Evolutionary conservation across 2,797 vertebrate species (phyloP).

Genomic region (Pangasius krempfi): DNA sequence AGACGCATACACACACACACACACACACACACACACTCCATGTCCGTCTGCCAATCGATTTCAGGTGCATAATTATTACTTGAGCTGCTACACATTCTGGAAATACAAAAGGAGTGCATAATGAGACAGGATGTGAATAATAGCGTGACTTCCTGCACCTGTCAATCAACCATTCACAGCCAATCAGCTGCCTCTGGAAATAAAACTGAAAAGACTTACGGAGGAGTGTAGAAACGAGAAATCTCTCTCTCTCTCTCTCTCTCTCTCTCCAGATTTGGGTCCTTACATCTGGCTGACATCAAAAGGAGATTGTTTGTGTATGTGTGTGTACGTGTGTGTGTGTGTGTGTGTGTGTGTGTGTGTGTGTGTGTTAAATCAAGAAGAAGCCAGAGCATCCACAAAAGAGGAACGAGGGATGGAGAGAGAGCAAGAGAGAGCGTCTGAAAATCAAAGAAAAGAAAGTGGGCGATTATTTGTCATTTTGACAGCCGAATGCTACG

Average conservation of each 20-base stretch:
- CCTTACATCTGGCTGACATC: conserved; percentile 34
- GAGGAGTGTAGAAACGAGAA: neutral
- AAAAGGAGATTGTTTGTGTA: conserved; percentile 15
- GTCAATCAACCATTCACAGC: conserved; percentile 28
- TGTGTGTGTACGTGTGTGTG: no score
- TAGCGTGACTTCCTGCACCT: neutral
- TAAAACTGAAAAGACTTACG: conserved; percentile 12
- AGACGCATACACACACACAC: conserved; percentile 13
- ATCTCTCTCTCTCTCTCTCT: neutral
- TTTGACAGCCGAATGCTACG: conserved; percentile 22
- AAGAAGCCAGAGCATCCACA: neutral
- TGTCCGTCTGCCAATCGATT: neutral
- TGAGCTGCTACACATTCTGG: neutral
- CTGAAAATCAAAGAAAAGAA: conserved; percentile 26
- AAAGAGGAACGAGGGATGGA: neutral
- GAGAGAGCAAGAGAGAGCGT: neutral
- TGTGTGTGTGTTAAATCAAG: conserved; percentile 18
- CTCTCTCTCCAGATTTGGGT: conserved; percentile 19
- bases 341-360: conserved; percentile 12
- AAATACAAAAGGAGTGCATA: conserved; percentile 2
- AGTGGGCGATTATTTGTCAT: conserved; percentile 41
- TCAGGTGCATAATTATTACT: conserved; percentile 20
- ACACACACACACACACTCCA: neutral
- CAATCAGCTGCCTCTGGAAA: conserved; percentile 26
- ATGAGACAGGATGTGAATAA: conserved; percentile 20